Evolutionary conservation across 2,888 invertebrate species (phyloP).

Genomic region (Ophioninae sp.): DNA sequence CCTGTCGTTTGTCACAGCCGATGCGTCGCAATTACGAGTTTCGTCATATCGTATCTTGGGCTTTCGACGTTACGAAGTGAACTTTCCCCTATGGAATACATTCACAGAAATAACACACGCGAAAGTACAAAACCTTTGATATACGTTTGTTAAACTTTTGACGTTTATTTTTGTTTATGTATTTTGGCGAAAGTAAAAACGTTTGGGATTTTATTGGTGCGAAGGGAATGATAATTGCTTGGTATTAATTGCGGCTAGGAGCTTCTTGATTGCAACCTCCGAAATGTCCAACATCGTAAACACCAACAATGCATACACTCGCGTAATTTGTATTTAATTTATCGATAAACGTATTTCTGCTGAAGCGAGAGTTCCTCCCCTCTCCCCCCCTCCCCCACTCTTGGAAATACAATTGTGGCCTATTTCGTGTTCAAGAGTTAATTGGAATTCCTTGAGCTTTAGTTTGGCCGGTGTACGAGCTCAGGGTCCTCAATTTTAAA

Average conservation of each 20-base stretch:
- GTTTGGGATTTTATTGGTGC: not conserved
- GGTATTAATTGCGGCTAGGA: constrained; percentile 33
- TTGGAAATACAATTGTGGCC: constrained; percentile 51
- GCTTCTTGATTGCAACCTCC: constrained; percentile 29
- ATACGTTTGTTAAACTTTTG: not conserved
- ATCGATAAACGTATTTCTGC: constrained; percentile 35
- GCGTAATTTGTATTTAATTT: constrained; percentile 51
- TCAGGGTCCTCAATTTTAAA: constrained; percentile 52
- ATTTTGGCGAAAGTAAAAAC: constrained; percentile 5
- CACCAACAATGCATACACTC: constrained; percentile 4
- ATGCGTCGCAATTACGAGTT: constrained; percentile 24
- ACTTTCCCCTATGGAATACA: not conserved
- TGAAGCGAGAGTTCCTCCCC: constrained; percentile 13
- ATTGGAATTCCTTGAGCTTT: constrained; percentile 55
- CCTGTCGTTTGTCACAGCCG: constrained; percentile 25
- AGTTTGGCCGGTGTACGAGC: constrained; percentile 29
- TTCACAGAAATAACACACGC: not conserved
- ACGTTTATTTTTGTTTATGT: not conserved
- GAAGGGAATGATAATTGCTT: not conserved
- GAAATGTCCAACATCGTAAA: not conserved
- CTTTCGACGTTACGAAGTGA: not conserved
- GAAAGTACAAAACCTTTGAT: not conserved
- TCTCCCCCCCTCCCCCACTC: no score
- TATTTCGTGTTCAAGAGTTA: constrained; percentile 50
- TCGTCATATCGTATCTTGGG: constrained; percentile 1